These are phyloP conservation scores for Bedellia somnulentella DNA, from an alignment of 2,888 invertebrate species.

Conservation along the genomic window DNA sequence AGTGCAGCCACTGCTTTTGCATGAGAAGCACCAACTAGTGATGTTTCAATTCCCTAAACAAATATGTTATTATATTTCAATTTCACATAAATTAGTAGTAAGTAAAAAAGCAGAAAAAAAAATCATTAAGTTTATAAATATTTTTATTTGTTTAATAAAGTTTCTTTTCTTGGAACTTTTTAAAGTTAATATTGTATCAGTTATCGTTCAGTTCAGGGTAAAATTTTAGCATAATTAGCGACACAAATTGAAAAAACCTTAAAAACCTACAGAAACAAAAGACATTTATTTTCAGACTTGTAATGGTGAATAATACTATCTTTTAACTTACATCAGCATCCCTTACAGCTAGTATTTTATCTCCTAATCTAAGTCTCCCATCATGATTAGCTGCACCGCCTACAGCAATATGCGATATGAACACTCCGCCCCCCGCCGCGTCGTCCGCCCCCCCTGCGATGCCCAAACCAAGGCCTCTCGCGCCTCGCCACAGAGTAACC, in stretches of 20 bases:
- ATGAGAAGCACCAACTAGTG: slow-evolving; percentile 48
- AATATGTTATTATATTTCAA: slow-evolving; percentile 1
- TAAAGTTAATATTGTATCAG: too few relatives aligned
- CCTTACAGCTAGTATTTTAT: slow-evolving; percentile 53
- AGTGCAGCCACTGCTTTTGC: slow-evolving; percentile 48
- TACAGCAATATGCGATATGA: slow-evolving; percentile 50
- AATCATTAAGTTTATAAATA: too few relatives aligned
- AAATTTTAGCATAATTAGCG: too few relatives aligned
- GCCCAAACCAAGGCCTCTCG: slow-evolving; percentile 44
- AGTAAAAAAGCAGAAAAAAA: too few relatives aligned
- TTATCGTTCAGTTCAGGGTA: too few relatives aligned
- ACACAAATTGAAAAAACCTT: too few relatives aligned
- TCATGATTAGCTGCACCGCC: slow-evolving; percentile 53
- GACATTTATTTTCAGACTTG: too few relatives aligned
- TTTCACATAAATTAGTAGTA: too few relatives aligned
- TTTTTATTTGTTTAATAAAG: too few relatives aligned
- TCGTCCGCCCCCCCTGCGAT: slow-evolving; percentile 54
- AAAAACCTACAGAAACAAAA: too few relatives aligned
- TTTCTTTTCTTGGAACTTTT: too few relatives aligned
- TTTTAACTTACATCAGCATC: slow-evolving; percentile 50
- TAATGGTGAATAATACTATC: too few relatives aligned
- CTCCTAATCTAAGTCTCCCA: slow-evolving; percentile 48
- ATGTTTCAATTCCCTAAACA: slow-evolving; percentile 45
- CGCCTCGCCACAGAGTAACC: slow-evolving; percentile 46
- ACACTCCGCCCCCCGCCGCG: slow-evolving; percentile 46